phyloP scores from a whole-genome alignment of 2,113 vertebrate genomes.

The Ceyx cyanopectus region DNA sequence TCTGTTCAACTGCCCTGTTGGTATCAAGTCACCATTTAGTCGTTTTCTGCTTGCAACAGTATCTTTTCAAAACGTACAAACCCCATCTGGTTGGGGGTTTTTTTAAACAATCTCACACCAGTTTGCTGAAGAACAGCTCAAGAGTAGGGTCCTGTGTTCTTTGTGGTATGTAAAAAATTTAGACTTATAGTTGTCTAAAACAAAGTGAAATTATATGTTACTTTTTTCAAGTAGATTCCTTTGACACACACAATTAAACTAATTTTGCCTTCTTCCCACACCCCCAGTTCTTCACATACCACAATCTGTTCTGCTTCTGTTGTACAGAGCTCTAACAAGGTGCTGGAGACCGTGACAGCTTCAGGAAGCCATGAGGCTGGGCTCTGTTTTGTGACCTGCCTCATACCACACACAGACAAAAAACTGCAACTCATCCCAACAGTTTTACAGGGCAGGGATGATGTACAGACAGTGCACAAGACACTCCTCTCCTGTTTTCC shows the following conservation, averaged over 20 bases:
- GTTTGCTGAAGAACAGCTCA: background rate
- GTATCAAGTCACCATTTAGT: background rate
- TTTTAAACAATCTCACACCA: background rate
- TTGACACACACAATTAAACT: slow-evolving; percentile 21
- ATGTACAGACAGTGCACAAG: background rate
- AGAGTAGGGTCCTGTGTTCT: background rate
- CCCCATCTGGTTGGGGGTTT: accelerated
- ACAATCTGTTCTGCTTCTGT: slow-evolving; percentile 48
- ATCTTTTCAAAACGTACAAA: background rate
- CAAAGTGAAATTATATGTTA: background rate
- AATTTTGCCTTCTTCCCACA: slow-evolving; percentile 37
- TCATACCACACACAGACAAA: background rate
- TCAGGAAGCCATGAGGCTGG: background rate
- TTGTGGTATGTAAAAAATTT: background rate
- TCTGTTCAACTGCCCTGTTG: background rate
- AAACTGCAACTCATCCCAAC: background rate
- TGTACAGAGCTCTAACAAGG: background rate
- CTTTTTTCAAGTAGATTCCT: background rate
- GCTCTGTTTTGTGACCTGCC: background rate
- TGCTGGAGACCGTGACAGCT: background rate
- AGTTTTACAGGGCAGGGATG: background rate
- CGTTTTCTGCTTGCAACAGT: background rate
- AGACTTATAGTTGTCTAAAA: background rate
- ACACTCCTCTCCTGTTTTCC: background rate
- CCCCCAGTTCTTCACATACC: background rate